Conservation (phyloP, 2,113 vertebrate species). For the Xyliphius kryptos region DNA sequence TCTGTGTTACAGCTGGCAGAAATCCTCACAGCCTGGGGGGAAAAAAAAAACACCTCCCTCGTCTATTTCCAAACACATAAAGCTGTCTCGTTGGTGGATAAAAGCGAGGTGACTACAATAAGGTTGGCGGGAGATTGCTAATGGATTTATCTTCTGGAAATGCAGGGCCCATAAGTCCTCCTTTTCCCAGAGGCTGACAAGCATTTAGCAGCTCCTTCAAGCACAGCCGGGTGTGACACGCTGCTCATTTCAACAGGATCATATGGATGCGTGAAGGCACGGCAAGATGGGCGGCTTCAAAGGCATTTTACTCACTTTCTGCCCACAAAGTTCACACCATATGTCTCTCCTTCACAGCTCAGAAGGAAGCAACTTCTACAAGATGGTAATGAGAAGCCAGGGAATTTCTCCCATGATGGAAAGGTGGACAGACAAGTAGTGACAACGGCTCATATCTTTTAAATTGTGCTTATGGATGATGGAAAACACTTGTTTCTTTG, state of each 20-base stretch:
- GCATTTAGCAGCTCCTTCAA: conserved; percentile 45
- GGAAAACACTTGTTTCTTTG: too few relatives aligned
- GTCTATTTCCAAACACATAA: conserved; percentile 52
- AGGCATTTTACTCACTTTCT: too few relatives aligned
- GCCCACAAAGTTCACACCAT: conserved; percentile 15
- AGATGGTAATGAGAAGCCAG: too few relatives aligned
- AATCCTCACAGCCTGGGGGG: conserved; percentile 22
- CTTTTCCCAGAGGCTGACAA: conserved; percentile 24
- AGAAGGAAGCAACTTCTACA: too few relatives aligned
- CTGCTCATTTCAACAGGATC: conserved; percentile 29
- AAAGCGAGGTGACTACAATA: conserved; percentile 46
- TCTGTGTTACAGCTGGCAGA: conserved; percentile 17
- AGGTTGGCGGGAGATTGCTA: conserved; percentile 46
- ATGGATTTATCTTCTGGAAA: conserved; percentile 49
- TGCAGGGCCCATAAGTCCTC: conserved; percentile 45
- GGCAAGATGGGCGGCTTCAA: conserved; percentile 45
- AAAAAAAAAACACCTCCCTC: conserved; percentile 49
- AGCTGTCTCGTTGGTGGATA: conserved; percentile 55
- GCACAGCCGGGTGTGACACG: conserved; percentile 28
- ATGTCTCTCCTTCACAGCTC: conserved; percentile 30
- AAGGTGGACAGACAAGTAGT: too few relatives aligned
- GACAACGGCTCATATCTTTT: too few relatives aligned
- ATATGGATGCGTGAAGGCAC: conserved; percentile 19
- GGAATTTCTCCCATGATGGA: too few relatives aligned
- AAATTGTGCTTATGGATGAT: too few relatives aligned